Evolutionary conservation across 2,113 vertebrate genomes (phyloP).

Genomic region (Bathybates hornii): DNA sequence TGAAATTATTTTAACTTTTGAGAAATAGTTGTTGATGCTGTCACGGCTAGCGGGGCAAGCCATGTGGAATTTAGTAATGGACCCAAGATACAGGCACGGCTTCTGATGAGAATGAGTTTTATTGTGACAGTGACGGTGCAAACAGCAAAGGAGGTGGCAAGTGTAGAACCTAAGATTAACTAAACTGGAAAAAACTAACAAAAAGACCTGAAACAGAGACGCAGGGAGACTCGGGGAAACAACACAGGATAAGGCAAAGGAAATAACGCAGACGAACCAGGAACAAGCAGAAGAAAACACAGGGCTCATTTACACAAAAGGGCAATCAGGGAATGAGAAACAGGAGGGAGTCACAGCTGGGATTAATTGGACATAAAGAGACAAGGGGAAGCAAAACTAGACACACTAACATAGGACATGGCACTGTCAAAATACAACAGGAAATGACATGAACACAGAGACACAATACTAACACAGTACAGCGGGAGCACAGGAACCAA

Average conservation of each 20-base stretch:
- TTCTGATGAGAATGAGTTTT: not conserved
- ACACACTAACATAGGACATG: not conserved
- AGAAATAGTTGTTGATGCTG: not conserved
- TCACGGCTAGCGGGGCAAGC: rapidly evolving
- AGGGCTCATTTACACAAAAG: not conserved
- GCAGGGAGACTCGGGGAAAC: not conserved
- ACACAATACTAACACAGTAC: not conserved
- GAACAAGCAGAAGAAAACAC: not conserved
- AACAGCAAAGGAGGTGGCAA: not conserved
- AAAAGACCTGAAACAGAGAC: rapidly evolving
- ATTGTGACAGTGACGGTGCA: not conserved
- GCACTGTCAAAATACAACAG: not conserved
- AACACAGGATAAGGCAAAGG: not conserved
- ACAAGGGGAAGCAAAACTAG: rapidly evolving
- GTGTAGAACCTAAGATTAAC: not conserved
- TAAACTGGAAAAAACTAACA: not conserved
- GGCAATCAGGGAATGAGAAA: not conserved
- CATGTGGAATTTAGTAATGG: not conserved
- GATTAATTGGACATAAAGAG: not conserved
- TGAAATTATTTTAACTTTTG: not conserved
- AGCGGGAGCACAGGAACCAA: not conserved
- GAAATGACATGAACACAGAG: not conserved
- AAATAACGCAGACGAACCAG: rapidly evolving
- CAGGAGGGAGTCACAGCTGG: not conserved
- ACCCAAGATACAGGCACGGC: not conserved